Percentiles rank a stretch among this genome's conserved stretches.
These are phyloP conservation scores for Rhinophrynus dorsalis DNA, from an alignment of 2,797 vertebrate species.

Conservation along the genomic window DNA sequence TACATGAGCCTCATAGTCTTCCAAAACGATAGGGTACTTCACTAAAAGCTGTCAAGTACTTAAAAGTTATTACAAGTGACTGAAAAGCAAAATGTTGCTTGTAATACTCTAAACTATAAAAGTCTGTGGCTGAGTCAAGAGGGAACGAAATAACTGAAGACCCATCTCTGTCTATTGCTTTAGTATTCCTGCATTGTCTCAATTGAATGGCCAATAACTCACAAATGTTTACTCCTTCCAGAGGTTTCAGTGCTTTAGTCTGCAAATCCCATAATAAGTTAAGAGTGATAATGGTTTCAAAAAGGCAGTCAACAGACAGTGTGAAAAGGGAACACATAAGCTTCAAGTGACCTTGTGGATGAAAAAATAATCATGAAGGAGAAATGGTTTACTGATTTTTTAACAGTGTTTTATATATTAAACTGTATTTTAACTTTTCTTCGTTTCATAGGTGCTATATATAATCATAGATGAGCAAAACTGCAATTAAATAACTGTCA, in stretches of 20 bases:
- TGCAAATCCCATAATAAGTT: conserved; percentile 37
- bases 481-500: too few species aligned
- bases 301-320: neutral
- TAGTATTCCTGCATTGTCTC: conserved; percentile 13
- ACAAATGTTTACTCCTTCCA: conserved; percentile 15
- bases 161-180: too few species aligned
- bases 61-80: neutral
- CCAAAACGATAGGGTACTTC: too few species aligned
- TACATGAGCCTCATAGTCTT: too few species aligned
- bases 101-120: too few species aligned
- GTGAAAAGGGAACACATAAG: conserved; percentile 6
- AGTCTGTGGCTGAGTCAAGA: too few species aligned
- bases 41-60: too few species aligned
- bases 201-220: conserved; percentile 19
- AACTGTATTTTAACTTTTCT: too few species aligned
- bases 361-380: neutral
- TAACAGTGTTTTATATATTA: too few species aligned
- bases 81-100: neutral
- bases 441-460: too few species aligned
- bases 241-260: conserved; percentile 5
- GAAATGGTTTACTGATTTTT: neutral
- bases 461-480: too few species aligned
- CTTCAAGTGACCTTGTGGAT: conserved; percentile 16
- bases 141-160: too few species aligned
- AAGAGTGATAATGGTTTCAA: conserved; percentile 31